Percentiles rank a stretch among this genome's conserved stretches.
Evolutionary conservation across 2,888 invertebrate species (phyloP).

Genomic region (Nymphalis urticae): DNA sequence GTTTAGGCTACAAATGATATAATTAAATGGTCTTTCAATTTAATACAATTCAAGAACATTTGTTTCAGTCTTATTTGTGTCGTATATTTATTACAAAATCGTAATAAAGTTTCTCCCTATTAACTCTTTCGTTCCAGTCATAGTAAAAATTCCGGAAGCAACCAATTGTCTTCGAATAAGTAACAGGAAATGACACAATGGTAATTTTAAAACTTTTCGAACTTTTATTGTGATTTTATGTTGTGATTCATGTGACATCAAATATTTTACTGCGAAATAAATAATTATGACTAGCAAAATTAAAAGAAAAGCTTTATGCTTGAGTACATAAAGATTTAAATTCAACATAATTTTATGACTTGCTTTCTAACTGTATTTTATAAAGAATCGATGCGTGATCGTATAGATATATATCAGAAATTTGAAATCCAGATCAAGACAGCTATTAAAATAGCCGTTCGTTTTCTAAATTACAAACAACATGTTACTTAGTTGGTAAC

Average conservation of each 20-base stretch:
- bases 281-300: neutral
- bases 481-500: neutral
- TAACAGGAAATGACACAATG: conserved; percentile 23
- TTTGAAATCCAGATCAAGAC: conserved; percentile 27
- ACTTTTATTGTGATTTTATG: conserved; percentile 1
- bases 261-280: neutral
- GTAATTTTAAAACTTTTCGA: conserved; percentile 8
- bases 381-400: conserved; percentile 24
- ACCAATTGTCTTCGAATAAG: conserved; percentile 25
- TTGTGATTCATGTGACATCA: neutral
- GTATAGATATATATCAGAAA: conserved; percentile 26
- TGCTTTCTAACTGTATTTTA: conserved; percentile 31
- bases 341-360: conserved; percentile 13
- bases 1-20: neutral
- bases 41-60: neutral
- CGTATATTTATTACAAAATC: too few species aligned
- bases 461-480: conserved; percentile 26
- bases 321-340: conserved; percentile 3
- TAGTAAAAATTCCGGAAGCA: conserved; percentile 16
- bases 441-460: conserved; percentile 21
- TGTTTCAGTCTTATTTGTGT: neutral
- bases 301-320: neutral
- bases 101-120: too few species aligned
- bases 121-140: neutral
- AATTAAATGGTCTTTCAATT: too few species aligned